Evolutionary conservation across 2,113 vertebrate species (phyloP), one percentile per base, ranked within the genome.

Genomic region (Antigone vipio): DNA sequence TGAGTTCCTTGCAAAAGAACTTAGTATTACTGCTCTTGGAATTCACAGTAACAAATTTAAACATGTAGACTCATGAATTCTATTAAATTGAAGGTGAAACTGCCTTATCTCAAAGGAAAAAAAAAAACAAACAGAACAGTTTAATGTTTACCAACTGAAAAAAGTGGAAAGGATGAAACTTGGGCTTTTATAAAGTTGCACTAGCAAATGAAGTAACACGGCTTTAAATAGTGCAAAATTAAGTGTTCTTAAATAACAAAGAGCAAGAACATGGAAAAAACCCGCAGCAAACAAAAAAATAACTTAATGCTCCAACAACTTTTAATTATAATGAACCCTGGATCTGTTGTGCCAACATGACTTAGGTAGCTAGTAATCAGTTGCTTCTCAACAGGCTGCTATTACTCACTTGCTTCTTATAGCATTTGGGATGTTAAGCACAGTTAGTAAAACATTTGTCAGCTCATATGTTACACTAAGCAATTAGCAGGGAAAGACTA

Each of bases 341-440:
- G 34, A 34, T 45, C 15, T 69, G 9, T 7, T 75, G 38, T 55
- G 44, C 34, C 22, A 26, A 47, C 62, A 66, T 16, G 12, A 52
- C 32, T 58, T 52, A 4, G 0, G 1, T 8, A 56, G 29, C 49
- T 21, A 56, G 34, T 17, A 42, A 64, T 59, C 24, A 64, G 22
- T 15, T 77, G 44, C 19, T 92, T 73, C 53, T 53, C 67, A 24
- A 7, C 12, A 92, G 40, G 52, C 32, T 91, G 58, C 73, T 76
- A 3, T 15, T 29, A 9, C 18, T 74, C 4, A 0, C 34, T 53
- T 23, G 44, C 35, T 89, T 68, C 0, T 1, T 17, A 32, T 4
- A 73, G 40, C 55, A 62, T 47, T 71, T 66, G 24, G 50, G n/a
- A 40, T 20, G 27, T 71, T 27, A 71, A 63, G 60, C 38, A 52